These are phyloP conservation scores for Lichenostomus cassidix DNA, from an alignment of 2,113 vertebrate genomes.

Conservation along the genomic window DNA sequence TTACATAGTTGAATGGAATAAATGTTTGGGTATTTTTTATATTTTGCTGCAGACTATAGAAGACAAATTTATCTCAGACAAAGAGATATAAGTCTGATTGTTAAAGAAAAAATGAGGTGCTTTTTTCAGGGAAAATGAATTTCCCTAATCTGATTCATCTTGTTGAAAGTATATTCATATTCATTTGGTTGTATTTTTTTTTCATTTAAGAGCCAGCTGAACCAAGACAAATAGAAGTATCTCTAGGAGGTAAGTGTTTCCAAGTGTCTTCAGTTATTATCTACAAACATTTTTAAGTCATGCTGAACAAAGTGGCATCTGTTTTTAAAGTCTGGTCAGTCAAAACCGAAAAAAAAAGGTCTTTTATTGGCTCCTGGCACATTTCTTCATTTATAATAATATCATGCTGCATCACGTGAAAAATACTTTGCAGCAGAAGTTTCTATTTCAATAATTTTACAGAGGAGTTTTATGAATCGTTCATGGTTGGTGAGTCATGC, in stretches of 20 bases:
- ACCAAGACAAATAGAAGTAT: conserved; percentile 57
- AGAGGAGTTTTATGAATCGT: background rate
- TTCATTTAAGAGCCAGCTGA: conserved; percentile 68
- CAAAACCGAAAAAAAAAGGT: background rate
- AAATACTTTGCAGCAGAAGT: background rate
- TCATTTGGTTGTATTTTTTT: background rate
- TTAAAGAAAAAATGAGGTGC: background rate
- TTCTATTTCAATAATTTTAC: background rate
- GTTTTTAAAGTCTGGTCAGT: background rate
- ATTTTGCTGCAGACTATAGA: background rate
- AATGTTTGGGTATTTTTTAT: background rate
- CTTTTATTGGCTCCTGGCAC: background rate
- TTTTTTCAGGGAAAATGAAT: background rate
- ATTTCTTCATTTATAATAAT: background rate
- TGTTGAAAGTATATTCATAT: background rate
- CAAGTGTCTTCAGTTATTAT: background rate
- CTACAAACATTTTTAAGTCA: background rate
- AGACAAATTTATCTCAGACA: background rate
- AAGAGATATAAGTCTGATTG: background rate
- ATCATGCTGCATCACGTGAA: background rate
- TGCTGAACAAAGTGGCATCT: background rate
- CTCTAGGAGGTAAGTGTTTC: conserved; percentile 63
- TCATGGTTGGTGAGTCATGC: background rate
- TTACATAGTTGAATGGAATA: background rate
- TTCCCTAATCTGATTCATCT: background rate